Base-by-base conservation (phyloP, 2,888 invertebrate genomes). In the Lycaena phlaeas region DNA sequence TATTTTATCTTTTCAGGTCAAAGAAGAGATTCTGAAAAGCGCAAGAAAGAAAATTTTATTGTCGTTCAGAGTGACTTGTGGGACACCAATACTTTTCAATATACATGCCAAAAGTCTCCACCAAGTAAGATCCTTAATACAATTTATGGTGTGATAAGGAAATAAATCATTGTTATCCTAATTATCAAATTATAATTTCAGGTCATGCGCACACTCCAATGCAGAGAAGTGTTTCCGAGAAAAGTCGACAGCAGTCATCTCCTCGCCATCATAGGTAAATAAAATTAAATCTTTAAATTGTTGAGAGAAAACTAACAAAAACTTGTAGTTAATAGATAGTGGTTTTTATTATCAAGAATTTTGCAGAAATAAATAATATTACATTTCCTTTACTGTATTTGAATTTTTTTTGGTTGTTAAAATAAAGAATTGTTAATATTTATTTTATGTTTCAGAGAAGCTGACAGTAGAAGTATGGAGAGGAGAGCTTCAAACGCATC, bases 51-150 rank as follows among this genome's bases (percentile, higher is more conserved):
- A 38, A 87, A 86, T 49, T 89, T 87, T 56, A 88, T 89, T 38
- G 89, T 89, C 3, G 88, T 88, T 1, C 89, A 89, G 59, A 89
- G 89, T 53, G 89, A 89, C 56, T 66, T 89, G n/a, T 89, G 89
- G 89, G 88, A 89, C 50, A 89, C 89, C 0, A 88, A 86, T 46
- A 89, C 88, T 0, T 86, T 89, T 49, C 87, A 88, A 46, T 85
- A 85, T 44, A 84, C 78, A 1, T 81, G 81, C 43, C 81, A 84
- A 52, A 82, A 84, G 50, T 64, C 81, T 5, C 79, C 79, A 3
- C 75, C 71, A 45, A 61, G 68, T 59, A 58, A 63, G 56, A 39
- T n/a, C n/a, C 18, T 39, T 41, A 29, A 31, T 43, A 31, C 30
- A 9, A 36, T 26, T 30, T 34, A 36, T 29, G 9, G 9, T 11